A percentile compares a stretch with the other conserved stretches of the same genome.
These are phyloP conservation scores for Tachina lurida DNA, from an alignment of 2,888 invertebrate genomes.

Conservation along the genomic window DNA sequence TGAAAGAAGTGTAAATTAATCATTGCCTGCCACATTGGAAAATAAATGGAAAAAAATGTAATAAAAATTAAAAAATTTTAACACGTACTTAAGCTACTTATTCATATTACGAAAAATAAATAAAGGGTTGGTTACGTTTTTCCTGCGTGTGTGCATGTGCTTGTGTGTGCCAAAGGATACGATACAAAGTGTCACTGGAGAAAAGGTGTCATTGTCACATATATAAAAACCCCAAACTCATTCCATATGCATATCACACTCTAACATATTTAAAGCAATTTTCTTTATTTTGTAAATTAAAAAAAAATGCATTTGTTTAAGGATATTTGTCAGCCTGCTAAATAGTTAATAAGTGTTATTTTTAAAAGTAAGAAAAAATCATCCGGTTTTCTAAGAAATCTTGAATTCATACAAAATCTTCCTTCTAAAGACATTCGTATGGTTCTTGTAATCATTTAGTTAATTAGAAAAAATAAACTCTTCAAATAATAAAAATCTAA, in stretches of 20 bases:
- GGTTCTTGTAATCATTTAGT: no score
- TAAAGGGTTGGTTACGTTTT: conserved; percentile 59
- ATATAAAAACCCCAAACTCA: conserved; percentile 56
- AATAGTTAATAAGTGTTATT: neutral
- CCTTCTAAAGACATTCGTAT: no score
- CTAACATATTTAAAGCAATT: conserved; percentile 47
- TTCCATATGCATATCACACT: conserved; percentile 71
- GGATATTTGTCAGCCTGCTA: neutral
- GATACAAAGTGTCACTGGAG: conserved; percentile 58
- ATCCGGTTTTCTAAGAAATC: no score
- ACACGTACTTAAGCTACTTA: conserved; percentile 66
- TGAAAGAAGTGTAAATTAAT: conserved; percentile 64
- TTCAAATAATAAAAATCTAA: no score
- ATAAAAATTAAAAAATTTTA: conserved; percentile 64
- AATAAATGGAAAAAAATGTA: conserved; percentile 48
- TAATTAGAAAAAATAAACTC: no score
- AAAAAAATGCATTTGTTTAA: conserved; percentile 15
- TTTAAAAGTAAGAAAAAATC: neutral
- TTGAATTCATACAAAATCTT: no score
- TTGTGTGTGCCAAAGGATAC: neutral
- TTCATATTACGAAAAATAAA: conserved; percentile 36
- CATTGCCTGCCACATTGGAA: conserved; percentile 68
- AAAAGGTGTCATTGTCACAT: conserved; percentile 63
- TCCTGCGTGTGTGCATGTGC: neutral
- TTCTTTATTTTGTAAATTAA: conserved; percentile 27